These are phyloP conservation scores for Pararge aegeria DNA, from an alignment of 1,140 invertebrate genomes.

Conservation along the genomic window DNA sequence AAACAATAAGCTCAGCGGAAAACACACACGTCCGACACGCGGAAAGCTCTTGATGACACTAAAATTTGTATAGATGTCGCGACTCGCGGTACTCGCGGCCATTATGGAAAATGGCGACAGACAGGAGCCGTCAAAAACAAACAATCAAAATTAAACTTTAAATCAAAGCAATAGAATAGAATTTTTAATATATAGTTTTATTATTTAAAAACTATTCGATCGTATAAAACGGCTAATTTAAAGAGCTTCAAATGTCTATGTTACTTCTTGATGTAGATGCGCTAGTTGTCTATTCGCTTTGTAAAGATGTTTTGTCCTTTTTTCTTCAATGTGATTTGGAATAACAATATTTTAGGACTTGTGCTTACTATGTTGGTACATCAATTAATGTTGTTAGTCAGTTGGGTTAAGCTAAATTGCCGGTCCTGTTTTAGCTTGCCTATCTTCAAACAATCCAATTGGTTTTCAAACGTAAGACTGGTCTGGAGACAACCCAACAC, in stretches of 20 bases:
- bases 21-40: conserved; percentile 44
- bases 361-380: too few relatives aligned
- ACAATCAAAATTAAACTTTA: conserved; percentile 38
- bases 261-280: conserved; percentile 30
- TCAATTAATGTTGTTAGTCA: too few relatives aligned
- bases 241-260: conserved; percentile 36
- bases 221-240: conserved; percentile 57
- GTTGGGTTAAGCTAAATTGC: too few relatives aligned
- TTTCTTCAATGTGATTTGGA: conserved; percentile 47
- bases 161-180: conserved; percentile 9
- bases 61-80: conserved; percentile 72
- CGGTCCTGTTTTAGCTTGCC: too few relatives aligned
- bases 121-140: conserved; percentile 52
- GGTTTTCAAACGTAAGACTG: too few relatives aligned
- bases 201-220: conserved; percentile 56
- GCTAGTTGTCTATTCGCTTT: conserved; percentile 44
- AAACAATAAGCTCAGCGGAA: conserved; percentile 47
- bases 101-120: conserved; percentile 71
- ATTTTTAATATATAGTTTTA: conserved; percentile 25
- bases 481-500: too few relatives aligned
- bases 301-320: conserved; percentile 49
- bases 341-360: too few relatives aligned
- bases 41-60: conserved; percentile 65
- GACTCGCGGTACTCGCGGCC: conserved; percentile 60
- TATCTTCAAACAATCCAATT: too few relatives aligned